Evolutionary conservation across 2,797 vertebrate genomes (phyloP), one percentile per base, ranked within the genome.

Genomic region (Danio albolineatus): DNA sequence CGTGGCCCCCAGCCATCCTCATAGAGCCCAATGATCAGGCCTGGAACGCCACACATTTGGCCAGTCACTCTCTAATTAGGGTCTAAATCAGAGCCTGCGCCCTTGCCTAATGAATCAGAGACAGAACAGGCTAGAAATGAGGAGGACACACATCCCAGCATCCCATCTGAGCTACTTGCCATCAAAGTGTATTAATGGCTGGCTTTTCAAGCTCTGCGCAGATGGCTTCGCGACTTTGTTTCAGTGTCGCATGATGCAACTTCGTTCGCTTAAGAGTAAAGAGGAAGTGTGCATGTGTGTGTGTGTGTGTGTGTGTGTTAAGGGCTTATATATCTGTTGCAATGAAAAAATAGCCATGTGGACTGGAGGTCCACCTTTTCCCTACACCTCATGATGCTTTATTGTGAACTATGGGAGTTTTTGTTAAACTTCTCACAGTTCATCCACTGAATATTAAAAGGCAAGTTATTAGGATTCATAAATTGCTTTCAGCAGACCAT

Each of bases 51-150:
- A 85, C 82, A 48, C 75, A 73, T 79, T 84, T 83, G 84, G 85
- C 82, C 80, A 81, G 81, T 85, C 80, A 65, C 74, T 89, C 46
- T 77, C 85, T 91, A 91, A 91, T 93, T 90, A 89, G 85, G 79
- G 76, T 76, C 82, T 81, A 82, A 90, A 89, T 76, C 79, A 90
- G 84, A 84, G 84, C 78, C 86, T 88, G 82, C 88, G 87, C 76
- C 84, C 74, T 10, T 66, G 82, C 54, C 87, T 91, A 89, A 91
- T 92, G 89, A 91, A 87, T 84, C 88, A 85, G 83, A 86, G 82
- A 84, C 79, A 44, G 70, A 86, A 7, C 61, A 48, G 88, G 82
- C 74, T 76, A 66, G 61, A 78, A 81, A 82, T 80, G 83, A 87
- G 70, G 83, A 69, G 56, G 72, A 79, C 77, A 81, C 80, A 82